These are phyloP conservation scores for Syngnathoides biaculeatus DNA, from an alignment of 2,113 vertebrate genomes.

Conservation along the genomic window DNA sequence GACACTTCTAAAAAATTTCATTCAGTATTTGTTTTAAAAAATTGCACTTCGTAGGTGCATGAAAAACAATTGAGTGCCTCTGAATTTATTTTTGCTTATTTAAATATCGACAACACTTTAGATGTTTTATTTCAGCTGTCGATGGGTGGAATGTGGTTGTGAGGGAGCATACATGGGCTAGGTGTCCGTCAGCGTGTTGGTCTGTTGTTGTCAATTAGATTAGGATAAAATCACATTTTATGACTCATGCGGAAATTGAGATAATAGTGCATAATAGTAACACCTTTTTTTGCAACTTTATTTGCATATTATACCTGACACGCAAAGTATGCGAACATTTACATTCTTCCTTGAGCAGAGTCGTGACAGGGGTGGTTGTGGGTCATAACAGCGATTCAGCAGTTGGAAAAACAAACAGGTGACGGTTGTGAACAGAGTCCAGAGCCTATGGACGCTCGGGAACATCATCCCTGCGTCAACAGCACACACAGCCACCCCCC, in stretches of 20 bases:
- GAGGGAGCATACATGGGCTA: too few species aligned
- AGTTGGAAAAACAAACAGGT: constrained; percentile 70
- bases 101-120: too few species aligned
- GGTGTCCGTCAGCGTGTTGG: neutral
- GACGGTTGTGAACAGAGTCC: constrained; percentile 6
- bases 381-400: constrained; percentile 21
- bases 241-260: neutral
- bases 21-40: too few species aligned
- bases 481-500: constrained; percentile 32
- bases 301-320: neutral
- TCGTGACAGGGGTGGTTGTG: constrained; percentile 6
- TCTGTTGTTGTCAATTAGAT: neutral
- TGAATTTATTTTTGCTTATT: too few species aligned
- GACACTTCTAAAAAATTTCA: too few species aligned
- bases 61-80: too few species aligned
- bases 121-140: too few species aligned
- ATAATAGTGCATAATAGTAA: neutral
- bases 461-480: constrained; percentile 52
- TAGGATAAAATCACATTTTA: neutral
- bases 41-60: too few species aligned
- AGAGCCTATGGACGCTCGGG: constrained; percentile 42
- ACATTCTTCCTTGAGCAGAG: constrained; percentile 57
- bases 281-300: constrained; percentile 5
- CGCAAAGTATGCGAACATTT: constrained; percentile 37
- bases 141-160: too few species aligned